These are phyloP conservation scores for Mormyrops boulengeri DNA, from an alignment of 2,797 vertebrate genomes.

Conservation along the genomic window DNA sequence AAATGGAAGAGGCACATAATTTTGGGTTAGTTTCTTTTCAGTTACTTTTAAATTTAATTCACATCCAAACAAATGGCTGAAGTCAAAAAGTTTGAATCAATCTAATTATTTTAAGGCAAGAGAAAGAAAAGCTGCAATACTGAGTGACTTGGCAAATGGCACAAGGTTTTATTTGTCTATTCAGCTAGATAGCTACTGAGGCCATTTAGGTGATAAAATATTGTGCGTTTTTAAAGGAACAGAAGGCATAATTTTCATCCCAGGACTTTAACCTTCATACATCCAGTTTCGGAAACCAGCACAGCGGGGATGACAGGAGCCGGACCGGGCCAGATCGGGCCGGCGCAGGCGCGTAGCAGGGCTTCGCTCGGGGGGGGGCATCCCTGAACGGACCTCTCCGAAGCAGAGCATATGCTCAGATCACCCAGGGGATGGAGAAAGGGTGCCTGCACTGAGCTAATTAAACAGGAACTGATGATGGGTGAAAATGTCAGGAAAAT, in stretches of 20 bases:
- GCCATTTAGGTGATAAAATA: constrained; percentile 6
- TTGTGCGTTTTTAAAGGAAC: neutral
- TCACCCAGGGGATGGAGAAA: neutral
- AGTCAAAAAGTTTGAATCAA: neutral
- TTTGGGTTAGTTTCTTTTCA: neutral
- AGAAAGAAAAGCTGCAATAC: neutral
- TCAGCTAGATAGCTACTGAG: neutral
- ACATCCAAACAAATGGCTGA: neutral
- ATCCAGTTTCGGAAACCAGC: neutral
- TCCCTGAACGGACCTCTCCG: neutral
- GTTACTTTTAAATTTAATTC: neutral
- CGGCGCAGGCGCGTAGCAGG: neutral
- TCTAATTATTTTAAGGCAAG: neutral
- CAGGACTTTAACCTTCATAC: constrained; percentile 6
- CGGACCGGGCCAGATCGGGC: neutral
- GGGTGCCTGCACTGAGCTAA: neutral
- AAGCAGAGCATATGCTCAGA: neutral
- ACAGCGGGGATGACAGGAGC: neutral
- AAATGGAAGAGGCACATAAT: neutral
- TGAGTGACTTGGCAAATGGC: neutral
- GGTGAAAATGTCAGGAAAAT: constrained; percentile 8
- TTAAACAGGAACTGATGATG: constrained; percentile 9
- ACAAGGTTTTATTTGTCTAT: neutral
- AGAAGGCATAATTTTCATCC: neutral
- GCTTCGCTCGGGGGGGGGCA: neutral